Evolutionary conservation across 1,140 invertebrate genomes (phyloP), one percentile per base, ranked within the genome.

Genomic region (Meloidogyne exigua): DNA sequence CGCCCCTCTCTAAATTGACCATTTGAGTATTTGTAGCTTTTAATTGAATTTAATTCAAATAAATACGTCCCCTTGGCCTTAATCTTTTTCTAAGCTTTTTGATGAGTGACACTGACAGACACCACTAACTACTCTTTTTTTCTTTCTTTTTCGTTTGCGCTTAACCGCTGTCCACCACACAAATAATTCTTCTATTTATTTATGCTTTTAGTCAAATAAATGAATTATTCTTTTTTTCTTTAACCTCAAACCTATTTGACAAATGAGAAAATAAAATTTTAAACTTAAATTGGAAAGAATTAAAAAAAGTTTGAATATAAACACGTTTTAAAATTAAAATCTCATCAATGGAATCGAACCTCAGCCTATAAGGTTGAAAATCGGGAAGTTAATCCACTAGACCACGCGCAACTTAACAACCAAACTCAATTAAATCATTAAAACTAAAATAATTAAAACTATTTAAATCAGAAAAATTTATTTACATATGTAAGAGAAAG

Each of bases 101-200:
- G 18, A 57, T 49, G 18, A 57, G 49, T 57, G 49, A 57, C 49
- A 57, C 49, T 57, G 49, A 4, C 49, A 57, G 49, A 4, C 49
- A 57, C 49, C 49, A 57, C 9, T n/a, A n/a, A n/a, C n/a, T n/a
- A n/a, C n/a, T n/a, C 1, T 49, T 4, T 5, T 5, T 2, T 49
- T 15, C 13, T 12, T 57, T 1, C 21, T 7, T 57, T n/a, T 5
- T 57, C 49, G 18, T 57, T 57, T 57, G 18, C n/a, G 4, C 13
- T 57, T 57, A 57, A 57, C 49, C 18, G 49, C 49, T 57, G 49
- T 57, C 49, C 49, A 57, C 49, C 49, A 57, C 49, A 57, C 49
- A 57, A 3, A 57, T n/a, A 49, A 18, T 49, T 18, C 13, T 18
- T 15, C 15, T 7, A 3, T 18, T 57, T 57, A n/a, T 57, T n/a